Percentiles rank a stretch among this genome's conserved stretches.
Conservation (phyloP, 2,113 vertebrate species). For the Illadopsis cleaveri region DNA sequence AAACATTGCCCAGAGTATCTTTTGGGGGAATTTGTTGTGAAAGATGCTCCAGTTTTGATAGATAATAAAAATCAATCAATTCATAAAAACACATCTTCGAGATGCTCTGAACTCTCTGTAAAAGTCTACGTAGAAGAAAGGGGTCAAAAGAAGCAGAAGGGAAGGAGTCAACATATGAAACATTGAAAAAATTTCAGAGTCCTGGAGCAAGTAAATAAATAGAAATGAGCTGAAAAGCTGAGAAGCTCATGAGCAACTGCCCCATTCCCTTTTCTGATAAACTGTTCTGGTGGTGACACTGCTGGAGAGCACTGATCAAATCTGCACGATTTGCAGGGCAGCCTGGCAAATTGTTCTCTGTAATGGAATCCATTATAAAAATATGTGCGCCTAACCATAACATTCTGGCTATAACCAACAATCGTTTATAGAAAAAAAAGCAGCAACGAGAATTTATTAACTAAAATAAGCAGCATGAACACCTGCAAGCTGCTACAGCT, state of each 20-base stretch:
- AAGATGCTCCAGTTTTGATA: not conserved
- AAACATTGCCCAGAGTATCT: not conserved
- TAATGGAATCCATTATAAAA: not conserved
- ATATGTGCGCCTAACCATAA: not conserved
- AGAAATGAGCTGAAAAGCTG: not conserved
- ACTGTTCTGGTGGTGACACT: not conserved
- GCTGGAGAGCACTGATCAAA: not conserved
- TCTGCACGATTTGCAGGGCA: not conserved
- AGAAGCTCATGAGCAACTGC: not conserved
- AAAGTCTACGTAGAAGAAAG: not conserved
- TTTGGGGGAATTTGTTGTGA: not conserved
- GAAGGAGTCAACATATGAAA: not conserved
- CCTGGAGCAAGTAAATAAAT: not conserved
- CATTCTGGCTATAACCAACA: not conserved
- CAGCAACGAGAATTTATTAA: conserved; percentile 6
- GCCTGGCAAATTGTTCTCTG: not conserved
- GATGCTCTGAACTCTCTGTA: not conserved
- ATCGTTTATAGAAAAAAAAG: not conserved
- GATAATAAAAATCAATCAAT: not conserved
- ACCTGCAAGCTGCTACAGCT: not conserved
- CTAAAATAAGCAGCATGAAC: not conserved
- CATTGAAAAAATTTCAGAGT: not conserved
- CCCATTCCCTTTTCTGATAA: not conserved
- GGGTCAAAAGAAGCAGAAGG: not conserved
- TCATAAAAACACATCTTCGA: not conserved